These are phyloP conservation scores for Scaptomyza montana DNA, from an alignment of 1,140 invertebrate species.

Conservation along the genomic window DNA sequence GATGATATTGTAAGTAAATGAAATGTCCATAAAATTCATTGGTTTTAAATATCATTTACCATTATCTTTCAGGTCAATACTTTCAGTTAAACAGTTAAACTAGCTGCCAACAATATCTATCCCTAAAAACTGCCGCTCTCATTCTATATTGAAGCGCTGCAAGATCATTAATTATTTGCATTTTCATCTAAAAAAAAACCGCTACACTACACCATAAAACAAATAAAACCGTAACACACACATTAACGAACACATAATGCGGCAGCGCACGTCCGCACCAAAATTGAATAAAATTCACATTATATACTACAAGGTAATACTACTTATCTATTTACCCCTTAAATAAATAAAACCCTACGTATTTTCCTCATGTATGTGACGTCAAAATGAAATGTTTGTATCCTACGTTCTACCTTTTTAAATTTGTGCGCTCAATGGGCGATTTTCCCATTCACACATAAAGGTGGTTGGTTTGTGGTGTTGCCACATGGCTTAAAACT, in stretches of 20 bases:
- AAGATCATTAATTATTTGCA: conserved; percentile 53
- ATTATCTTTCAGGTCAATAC: conserved; percentile 71
- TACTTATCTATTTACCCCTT: conserved; percentile 57
- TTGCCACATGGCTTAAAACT: background rate
- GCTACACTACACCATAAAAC: conserved; percentile 1
- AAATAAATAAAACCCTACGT: conserved; percentile 6
- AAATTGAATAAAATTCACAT: conserved; percentile 75
- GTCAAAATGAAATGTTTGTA: background rate
- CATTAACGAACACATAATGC: conserved; percentile 40
- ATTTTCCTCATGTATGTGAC: conserved; percentile 15
- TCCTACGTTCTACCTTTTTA: background rate
- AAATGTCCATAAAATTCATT: background rate
- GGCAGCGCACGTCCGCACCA: conserved; percentile 38
- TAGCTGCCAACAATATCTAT: conserved; percentile 9
- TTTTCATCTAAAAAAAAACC: conserved; percentile 53
- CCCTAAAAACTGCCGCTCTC: conserved; percentile 9
- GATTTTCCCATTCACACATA: background rate
- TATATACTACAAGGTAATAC: conserved; percentile 52
- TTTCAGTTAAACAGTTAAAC: conserved; percentile 62
- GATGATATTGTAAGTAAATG: conserved; percentile 95
- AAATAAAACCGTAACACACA: conserved; percentile 25
- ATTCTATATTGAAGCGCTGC: conserved; percentile 14
- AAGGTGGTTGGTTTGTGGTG: background rate
- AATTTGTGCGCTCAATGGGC: no score
- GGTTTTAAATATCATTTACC: background rate